Base-by-base conservation (phyloP, 2,113 vertebrate genomes). In the Herpailurus yagouaroundi region DNA sequence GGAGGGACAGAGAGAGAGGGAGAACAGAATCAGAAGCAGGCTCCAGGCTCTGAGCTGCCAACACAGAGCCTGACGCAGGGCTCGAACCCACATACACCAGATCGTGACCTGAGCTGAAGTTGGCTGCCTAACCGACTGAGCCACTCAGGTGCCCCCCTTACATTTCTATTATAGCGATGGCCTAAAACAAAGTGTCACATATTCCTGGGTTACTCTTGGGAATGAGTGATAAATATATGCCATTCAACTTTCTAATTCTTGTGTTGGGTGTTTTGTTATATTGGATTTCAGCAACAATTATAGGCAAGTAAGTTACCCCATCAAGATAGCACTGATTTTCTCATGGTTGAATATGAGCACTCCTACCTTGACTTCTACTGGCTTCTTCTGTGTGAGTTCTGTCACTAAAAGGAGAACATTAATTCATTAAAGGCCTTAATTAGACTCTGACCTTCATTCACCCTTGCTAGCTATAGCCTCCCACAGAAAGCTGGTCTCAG, bases 161-260 rank as follows among this genome's bases (percentile, higher is more conserved):
- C 29, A 73, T 92, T 89, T 91, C 21, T 66, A 1, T 66, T 96
- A 48, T 0, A 57, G 11, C 19, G 7, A 69, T 83, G 15, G 74
- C 15, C 50, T 84, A 66, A 82, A 74, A 45, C 33, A 38, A 71
- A 19, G 68, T 66, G 5, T 6, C 23, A 91, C 33, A 71, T 10
- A 77, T 82, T 91, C 27, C 13, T 79, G 60, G 14, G 27, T 95
- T 25, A 89, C 50, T 92, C 2, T 31, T 73, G 1, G 11, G 3
- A n/a, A 69, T 45, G 23, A 13, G 36, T 94, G 68, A 89, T 95
- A 55, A 96, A 83, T 93, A 82, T 48, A 63, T 60, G 3, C 7
- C n/a, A 66, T 93, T 97, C n/a, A 89, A 66, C 23, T n/a, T 91
- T 89, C 25, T 92, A 11, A 80, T 95, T 96, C 69, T 76, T 94